phyloP scores from a whole-genome alignment of 2,113 vertebrate genomes.

The Pomatorhinus ruficollis region DNA sequence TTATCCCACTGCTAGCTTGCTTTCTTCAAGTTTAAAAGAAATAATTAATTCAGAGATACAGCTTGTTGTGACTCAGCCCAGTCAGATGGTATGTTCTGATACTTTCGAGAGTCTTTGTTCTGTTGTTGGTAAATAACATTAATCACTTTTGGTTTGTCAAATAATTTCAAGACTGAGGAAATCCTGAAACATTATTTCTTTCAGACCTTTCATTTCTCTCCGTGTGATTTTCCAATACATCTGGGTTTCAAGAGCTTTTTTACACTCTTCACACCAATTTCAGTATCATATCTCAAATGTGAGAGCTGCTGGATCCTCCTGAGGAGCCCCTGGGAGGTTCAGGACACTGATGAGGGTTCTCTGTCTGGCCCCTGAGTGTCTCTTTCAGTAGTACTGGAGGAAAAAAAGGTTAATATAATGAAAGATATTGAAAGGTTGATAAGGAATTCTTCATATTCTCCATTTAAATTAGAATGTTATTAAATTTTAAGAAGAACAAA shows the following conservation, averaged over 20 bases:
- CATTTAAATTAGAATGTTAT: background rate
- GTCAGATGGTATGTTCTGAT: background rate
- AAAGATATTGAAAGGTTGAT: background rate
- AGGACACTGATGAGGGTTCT: background rate
- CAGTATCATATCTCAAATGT: background rate
- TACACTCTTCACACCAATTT: background rate
- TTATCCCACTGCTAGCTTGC: fast-evolving
- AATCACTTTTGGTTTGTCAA: background rate
- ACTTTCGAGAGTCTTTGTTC: background rate
- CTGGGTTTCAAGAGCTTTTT: background rate
- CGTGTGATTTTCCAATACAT: background rate
- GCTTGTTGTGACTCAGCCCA: background rate
- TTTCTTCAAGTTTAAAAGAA: background rate
- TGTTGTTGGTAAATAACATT: background rate
- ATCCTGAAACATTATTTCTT: background rate
- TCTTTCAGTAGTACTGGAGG: background rate
- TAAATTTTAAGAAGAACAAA: background rate
- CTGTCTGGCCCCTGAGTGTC: background rate
- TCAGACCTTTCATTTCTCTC: background rate
- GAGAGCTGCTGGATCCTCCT: background rate
- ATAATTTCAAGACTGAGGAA: background rate
- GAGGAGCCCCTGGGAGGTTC: background rate
- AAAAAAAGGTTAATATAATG: background rate
- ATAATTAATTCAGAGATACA: background rate
- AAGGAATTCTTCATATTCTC: background rate